Base-by-base conservation (phyloP, 92 coral and sea anemone genomes). In the Zoanthus sansibaricus region DNA sequence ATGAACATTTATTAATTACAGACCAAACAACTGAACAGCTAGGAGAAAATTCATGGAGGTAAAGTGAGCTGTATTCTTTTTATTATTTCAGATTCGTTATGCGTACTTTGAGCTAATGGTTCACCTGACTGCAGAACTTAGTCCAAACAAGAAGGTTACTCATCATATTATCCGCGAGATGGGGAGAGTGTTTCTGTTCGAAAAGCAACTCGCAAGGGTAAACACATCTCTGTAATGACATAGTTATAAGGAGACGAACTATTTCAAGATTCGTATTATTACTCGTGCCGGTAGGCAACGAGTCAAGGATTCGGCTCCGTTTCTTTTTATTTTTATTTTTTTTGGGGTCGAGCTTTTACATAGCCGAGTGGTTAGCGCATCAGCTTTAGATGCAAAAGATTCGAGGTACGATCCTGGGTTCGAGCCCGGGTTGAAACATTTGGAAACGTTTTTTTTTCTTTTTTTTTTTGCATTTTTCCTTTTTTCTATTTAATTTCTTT, bases 181-280 rank as follows among this genome's bases (percentile, higher is more conserved):
- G 82, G 4, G 49, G 13, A 61, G 71, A 13, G 79, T 80, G 1
- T 49, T 90, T 71, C 83, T 67, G 80, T 82, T 87, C 45, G 93
- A 90, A 76, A 62, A 82, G 6, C 54, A 75, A 56, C 67, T 90
- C 17, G 93, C 93, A 44, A 51, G 56, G 88, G 93, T 90, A 87
- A 56, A 85, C 9, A 42, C 13, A 12, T 68, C 44, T 11, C 5
- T 68, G 9, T 7, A 21, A 31, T 7, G 8, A 66, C 17, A 5
- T 9, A 5, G 67, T 13, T 25, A 25, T 25, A 25, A 25, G 0
- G 25, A 25, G 0, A 25, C 25, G 25, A 37, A 37, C 0, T 37
- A 37, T 37, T 37, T 37, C 42, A 61, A 61, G 2, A 18, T 18
- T 11, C 25, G 7, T 1, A 61, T 18, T 1, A 61, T 18, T 61